phyloP scores from a whole-genome alignment of 2,113 vertebrate species.

The Anser brachyrhynchus region DNA sequence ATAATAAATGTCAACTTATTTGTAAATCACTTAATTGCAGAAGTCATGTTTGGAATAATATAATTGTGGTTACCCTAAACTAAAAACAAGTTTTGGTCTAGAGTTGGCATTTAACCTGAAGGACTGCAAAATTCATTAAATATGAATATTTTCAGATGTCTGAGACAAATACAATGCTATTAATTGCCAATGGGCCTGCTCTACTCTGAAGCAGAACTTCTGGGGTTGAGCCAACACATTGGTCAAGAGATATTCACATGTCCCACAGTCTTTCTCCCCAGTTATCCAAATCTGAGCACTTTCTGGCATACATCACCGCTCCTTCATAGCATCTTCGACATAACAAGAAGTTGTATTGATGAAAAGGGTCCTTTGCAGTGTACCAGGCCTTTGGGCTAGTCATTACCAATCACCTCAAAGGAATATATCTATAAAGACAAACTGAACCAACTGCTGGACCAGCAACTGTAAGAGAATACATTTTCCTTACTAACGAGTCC shows the following conservation, averaged over 20 bases:
- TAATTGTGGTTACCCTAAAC: background rate
- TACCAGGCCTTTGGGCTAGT: accelerated
- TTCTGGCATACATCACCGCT: accelerated
- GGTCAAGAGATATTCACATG: accelerated
- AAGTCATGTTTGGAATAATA: accelerated
- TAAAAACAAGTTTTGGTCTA: background rate
- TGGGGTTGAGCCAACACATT: accelerated
- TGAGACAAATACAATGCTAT: background rate
- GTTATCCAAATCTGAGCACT: background rate
- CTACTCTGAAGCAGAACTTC: background rate
- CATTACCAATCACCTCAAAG: background rate
- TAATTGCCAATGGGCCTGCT: background rate
- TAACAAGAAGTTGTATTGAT: accelerated
- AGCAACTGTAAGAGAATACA: accelerated
- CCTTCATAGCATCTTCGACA: background rate
- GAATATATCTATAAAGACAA: background rate
- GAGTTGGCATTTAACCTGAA: background rate
- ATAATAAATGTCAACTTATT: background rate
- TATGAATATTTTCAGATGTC: background rate
- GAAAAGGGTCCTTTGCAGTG: background rate
- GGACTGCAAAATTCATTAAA: background rate
- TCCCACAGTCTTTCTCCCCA: background rate
- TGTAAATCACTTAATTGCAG: background rate
- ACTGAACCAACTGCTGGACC: background rate
- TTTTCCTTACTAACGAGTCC: background rate